Percentiles rank a stretch among this genome's conserved stretches.
Evolutionary conservation across 2,888 invertebrate genomes (phyloP).

Genomic region (Andricus quercusramuli): DNA sequence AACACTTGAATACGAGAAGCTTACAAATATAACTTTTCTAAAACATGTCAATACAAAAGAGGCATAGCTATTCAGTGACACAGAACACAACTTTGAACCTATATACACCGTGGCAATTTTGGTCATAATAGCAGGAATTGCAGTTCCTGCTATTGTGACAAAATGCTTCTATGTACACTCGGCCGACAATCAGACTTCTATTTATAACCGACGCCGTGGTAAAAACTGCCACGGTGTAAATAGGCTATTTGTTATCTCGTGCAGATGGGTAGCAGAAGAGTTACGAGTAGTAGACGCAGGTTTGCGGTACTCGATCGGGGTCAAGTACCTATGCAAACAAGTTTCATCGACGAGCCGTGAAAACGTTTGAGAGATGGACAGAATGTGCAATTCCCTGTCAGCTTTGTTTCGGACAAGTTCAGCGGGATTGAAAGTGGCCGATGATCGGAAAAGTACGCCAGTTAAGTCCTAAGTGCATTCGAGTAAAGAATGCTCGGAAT

Average conservation of each 20-base stretch:
- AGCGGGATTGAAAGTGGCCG: constrained; percentile 3
- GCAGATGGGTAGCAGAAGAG: background rate
- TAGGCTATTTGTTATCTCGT: background rate
- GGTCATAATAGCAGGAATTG: too few species aligned
- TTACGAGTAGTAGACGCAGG: background rate
- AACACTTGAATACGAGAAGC: too few species aligned
- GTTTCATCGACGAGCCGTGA: background rate
- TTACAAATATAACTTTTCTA: too few species aligned
- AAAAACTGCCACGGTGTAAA: too few species aligned
- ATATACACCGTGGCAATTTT: too few species aligned
- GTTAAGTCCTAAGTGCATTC: background rate
- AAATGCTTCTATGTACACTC: too few species aligned
- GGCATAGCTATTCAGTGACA: too few species aligned
- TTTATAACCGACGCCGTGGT: too few species aligned
- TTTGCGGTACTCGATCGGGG: constrained; percentile 26
- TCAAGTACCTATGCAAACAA: background rate
- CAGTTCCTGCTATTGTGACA: too few species aligned
- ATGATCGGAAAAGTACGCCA: constrained; percentile 2
- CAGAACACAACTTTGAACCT: too few species aligned
- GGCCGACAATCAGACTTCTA: too few species aligned
- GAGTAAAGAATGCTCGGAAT: background rate
- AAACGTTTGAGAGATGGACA: background rate
- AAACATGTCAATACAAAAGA: too few species aligned
- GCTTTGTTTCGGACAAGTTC: constrained; percentile 1
- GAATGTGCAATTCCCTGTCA: constrained; percentile 11